Conservation (phyloP, 2,113 vertebrate species). For the Bubo blakistoni region DNA sequence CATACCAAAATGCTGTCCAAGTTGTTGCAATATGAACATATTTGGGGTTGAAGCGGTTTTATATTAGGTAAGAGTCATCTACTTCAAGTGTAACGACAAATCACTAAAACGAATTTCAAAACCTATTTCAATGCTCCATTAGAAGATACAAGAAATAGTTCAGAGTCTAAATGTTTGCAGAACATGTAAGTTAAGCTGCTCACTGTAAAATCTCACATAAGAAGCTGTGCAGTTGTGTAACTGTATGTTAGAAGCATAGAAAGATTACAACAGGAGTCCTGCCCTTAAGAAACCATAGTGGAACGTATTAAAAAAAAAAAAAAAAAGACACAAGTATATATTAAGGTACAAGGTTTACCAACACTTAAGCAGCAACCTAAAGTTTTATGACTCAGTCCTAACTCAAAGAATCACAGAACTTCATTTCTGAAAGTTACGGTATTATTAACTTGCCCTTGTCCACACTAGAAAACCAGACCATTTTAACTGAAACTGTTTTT, state of each 20-base stretch:
- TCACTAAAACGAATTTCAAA: background rate
- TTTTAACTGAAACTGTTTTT: background rate
- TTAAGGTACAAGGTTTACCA: background rate
- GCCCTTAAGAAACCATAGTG: background rate
- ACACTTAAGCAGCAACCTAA: background rate
- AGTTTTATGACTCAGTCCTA: background rate
- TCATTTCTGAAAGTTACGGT: background rate
- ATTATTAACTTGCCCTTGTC: background rate
- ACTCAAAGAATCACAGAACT: background rate
- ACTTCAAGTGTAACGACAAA: background rate
- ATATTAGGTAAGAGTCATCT: background rate
- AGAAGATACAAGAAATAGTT: background rate
- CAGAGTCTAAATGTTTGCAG: background rate
- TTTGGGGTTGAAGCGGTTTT: background rate
- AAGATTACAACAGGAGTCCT: background rate
- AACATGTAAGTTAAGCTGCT: background rate
- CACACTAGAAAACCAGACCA: background rate
- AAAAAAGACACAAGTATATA: background rate
- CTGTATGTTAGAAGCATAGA: background rate
- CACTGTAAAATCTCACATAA: background rate
- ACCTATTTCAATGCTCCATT: background rate
- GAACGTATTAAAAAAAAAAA: background rate
- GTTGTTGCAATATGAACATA: background rate
- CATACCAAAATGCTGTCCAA: background rate
- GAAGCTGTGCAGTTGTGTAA: background rate